Evolutionary conservation across 2,797 vertebrate genomes (phyloP).

Genomic region (Rhincodon typus): DNA sequence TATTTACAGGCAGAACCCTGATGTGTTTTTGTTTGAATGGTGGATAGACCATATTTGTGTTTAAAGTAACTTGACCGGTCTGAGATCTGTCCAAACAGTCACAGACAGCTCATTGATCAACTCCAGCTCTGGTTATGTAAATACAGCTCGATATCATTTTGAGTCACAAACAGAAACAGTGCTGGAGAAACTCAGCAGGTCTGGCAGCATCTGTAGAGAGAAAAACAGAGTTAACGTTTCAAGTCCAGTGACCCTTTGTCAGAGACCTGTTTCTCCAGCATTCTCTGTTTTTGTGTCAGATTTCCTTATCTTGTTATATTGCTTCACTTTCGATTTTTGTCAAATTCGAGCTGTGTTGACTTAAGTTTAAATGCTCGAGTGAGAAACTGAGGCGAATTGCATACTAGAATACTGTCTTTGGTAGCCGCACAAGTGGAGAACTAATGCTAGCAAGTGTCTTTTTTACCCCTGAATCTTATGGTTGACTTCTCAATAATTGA

Average conservation of each 20-base stretch:
- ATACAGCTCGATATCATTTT: background rate
- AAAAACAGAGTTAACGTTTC: too few species aligned
- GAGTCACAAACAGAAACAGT: too few species aligned
- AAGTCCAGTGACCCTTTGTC: too few species aligned
- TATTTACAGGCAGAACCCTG: background rate
- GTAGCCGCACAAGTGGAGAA: background rate
- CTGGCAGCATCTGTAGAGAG: too few species aligned
- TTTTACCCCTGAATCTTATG: background rate
- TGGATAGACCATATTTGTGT: too few species aligned
- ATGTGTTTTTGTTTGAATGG: background rate
- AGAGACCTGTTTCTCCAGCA: too few species aligned
- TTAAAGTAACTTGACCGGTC: background rate
- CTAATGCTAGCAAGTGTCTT: background rate
- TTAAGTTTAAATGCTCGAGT: background rate
- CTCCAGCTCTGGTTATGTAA: background rate
- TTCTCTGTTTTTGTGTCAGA: too few species aligned
- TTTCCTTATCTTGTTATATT: too few species aligned
- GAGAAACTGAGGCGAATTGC: background rate
- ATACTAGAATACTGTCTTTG: background rate
- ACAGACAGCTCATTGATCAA: background rate
- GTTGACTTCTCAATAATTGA: background rate
- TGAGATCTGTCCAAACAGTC: background rate
- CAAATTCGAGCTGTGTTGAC: background rate
- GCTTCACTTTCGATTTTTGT: background rate
- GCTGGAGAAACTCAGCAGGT: too few species aligned